A percentile compares a stretch with the other conserved stretches of the same genome.
Evolutionary conservation across 1,140 invertebrate genomes (phyloP).

Genomic region (Papilio xuthus): DNA sequence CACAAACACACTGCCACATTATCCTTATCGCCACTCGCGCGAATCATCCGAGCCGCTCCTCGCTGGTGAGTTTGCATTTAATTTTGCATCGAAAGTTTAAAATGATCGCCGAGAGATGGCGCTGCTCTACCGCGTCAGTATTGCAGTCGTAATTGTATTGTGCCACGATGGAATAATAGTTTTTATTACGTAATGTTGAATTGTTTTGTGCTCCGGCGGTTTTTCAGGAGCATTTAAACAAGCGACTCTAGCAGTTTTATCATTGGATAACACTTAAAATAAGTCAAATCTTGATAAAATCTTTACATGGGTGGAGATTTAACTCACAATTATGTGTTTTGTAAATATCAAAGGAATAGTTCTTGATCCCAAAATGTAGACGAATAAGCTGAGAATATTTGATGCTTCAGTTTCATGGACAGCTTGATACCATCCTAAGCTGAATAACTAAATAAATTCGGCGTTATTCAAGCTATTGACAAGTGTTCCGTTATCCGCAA

Average conservation of each 20-base stretch:
- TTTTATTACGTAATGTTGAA: slow-evolving; percentile 59
- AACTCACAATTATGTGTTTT: too few relatives aligned
- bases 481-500: not conserved
- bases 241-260: not conserved
- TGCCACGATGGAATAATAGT: slow-evolving; percentile 48
- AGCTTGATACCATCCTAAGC: not conserved
- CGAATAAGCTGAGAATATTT: not conserved
- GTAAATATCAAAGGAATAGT: not conserved
- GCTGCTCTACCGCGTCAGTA: slow-evolving; percentile 59
- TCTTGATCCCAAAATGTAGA: not conserved
- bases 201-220: not conserved
- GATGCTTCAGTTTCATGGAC: not conserved
- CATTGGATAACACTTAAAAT: too few relatives aligned
- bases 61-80: slow-evolving; percentile 49
- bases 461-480: not conserved
- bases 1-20: slow-evolving; percentile 32
- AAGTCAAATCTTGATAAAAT: too few relatives aligned
- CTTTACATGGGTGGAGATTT: too few relatives aligned
- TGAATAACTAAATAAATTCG: not conserved
- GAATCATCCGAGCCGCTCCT: slow-evolving; percentile 34
- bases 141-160: slow-evolving; percentile 67
- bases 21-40: slow-evolving; percentile 37
- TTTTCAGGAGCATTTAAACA: not conserved
- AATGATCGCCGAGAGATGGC: slow-evolving; percentile 57
- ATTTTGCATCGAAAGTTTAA: slow-evolving; percentile 30